A percentile compares a stretch with the other conserved stretches of the same genome.
phyloP scores from a whole-genome alignment of 1,140 invertebrate genomes.

The Pollicipes pollicipes region DNA sequence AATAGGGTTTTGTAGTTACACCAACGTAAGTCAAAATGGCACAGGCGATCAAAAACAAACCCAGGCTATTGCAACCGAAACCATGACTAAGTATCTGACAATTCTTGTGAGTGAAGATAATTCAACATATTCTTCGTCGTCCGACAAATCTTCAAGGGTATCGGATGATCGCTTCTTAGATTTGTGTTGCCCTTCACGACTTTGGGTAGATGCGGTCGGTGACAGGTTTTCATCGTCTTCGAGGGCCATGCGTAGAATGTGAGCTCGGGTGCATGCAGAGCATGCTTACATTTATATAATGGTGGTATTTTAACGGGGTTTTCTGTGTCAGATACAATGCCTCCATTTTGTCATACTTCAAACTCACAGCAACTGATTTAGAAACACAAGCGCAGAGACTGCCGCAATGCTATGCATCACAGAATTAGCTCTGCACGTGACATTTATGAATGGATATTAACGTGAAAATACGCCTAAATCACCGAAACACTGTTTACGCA shows the following conservation, averaged over 20 bases:
- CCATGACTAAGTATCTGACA: neutral
- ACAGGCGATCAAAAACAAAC: neutral
- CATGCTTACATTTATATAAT: neutral
- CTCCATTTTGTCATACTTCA: neutral
- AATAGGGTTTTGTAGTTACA: neutral
- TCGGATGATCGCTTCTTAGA: neutral
- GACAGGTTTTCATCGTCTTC: neutral
- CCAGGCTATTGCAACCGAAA: neutral
- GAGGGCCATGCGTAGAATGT: neutral
- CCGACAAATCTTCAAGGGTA: neutral
- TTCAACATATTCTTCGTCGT: neutral
- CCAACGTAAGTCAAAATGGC: neutral
- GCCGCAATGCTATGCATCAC: no score
- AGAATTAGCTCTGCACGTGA: neutral
- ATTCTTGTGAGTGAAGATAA: neutral
- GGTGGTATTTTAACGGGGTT: neutral
- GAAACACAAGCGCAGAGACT: neutral
- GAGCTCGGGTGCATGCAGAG: neutral
- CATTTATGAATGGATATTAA: neutral
- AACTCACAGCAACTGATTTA: neutral
- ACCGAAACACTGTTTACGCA: no score
- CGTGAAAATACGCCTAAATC: no score
- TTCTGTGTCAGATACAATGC: neutral
- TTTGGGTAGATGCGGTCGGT: no score
- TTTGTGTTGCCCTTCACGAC: neutral